Conservation (phyloP, 1,140 invertebrate species). For the Portunus trituberculatus region DNA sequence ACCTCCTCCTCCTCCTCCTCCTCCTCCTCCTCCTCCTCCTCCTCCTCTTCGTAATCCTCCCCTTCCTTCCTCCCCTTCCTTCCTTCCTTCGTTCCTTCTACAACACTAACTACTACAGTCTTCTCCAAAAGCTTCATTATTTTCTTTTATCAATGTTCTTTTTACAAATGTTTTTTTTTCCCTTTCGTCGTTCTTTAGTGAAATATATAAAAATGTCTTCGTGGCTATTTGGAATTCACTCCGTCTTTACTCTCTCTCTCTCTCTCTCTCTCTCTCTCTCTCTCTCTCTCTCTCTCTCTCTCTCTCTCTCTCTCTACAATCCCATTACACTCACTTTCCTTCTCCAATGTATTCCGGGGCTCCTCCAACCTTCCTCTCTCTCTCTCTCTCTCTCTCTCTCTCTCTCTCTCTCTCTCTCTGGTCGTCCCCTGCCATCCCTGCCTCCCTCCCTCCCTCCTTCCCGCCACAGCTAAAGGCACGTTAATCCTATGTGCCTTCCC, state of each 20-base stretch:
- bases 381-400: conserved; percentile 35
- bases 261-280: conserved; percentile 17
- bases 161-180: not conserved
- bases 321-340: conserved; percentile 18
- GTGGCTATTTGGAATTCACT: not conserved
- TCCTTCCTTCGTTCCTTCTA: not conserved
- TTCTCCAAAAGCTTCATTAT: too few relatives aligned
- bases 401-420: not conserved
- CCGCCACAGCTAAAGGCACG: conserved; percentile 30
- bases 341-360: not conserved
- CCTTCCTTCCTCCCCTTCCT: not conserved
- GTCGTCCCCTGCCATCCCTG: not conserved
- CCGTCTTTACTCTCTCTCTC: not conserved
- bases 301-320: conserved; percentile 51
- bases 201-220: not conserved
- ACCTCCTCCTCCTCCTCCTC: not conserved
- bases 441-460: conserved; percentile 31
- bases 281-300: conserved; percentile 52
- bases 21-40: not conserved
- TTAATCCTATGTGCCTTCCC: conserved; percentile 36
- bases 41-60: not conserved
- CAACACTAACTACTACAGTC: not conserved
- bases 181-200: not conserved
- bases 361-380: not conserved
- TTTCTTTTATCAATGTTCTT: not conserved